Evolutionary conservation across 2,113 vertebrate genomes (phyloP).

Genomic region (Phylloscopus trochiloides): DNA sequence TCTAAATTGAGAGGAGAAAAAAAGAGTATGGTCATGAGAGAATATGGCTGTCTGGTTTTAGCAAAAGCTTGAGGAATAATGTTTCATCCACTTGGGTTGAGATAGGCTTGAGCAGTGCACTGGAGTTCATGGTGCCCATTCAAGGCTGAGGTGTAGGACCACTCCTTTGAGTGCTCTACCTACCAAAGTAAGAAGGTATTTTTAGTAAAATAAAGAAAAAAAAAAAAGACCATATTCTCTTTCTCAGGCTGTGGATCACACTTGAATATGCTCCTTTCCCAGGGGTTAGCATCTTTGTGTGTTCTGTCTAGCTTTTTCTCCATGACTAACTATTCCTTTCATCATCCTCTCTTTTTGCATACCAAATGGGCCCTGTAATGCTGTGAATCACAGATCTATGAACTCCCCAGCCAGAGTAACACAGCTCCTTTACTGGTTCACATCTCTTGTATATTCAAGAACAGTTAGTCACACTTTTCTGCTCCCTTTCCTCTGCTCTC

Average conservation of each 20-base stretch:
- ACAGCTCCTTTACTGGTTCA: conserved; percentile 12
- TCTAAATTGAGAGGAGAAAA: not conserved
- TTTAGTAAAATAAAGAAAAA: not conserved
- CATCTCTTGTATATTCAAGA: not conserved
- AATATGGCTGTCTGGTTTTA: not conserved
- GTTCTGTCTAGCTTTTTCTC: conserved; percentile 34
- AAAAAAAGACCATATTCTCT: not conserved
- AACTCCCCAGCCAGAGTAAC: conserved; percentile 24
- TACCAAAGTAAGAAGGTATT: not conserved
- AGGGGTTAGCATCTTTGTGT: not conserved
- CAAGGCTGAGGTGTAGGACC: not conserved
- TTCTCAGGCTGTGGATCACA: not conserved
- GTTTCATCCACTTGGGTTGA: not conserved
- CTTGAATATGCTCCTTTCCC: not conserved
- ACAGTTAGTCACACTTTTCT: conserved; percentile 15
- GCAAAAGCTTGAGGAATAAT: not conserved
- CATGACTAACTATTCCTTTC: conserved; percentile 49
- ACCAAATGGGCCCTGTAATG: conserved; percentile 23
- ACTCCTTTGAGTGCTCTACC: not conserved
- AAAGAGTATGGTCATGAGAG: not conserved
- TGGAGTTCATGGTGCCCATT: not conserved
- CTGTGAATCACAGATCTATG: conserved; percentile 51
- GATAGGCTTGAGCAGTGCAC: not conserved
- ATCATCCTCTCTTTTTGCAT: conserved; percentile 43
- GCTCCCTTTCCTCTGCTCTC: not conserved